Evolutionary conservation across 2,113 vertebrate genomes (phyloP), one percentile per base, ranked within the genome.

Genomic region (Serilophus lunatus): DNA sequence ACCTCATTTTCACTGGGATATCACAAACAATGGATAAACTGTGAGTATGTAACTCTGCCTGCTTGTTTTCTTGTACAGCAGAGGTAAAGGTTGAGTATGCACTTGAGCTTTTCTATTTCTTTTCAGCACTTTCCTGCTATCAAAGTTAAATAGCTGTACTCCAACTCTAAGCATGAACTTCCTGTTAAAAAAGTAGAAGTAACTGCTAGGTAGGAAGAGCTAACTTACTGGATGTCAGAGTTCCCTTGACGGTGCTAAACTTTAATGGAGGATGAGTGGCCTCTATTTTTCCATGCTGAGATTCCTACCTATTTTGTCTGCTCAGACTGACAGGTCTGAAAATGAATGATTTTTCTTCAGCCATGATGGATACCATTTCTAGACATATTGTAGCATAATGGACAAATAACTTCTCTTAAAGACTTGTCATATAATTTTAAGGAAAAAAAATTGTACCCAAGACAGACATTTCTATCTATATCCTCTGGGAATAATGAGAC

Each of bases 391-490:
- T 61, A 93, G 79, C 84, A 80, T 96, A 92, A 94, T 94, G 91
- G 93, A 95, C 84, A 97, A 97, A 92, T 96, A 96, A 94, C 72
- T 91, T 94, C 89, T 95, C 88, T 91, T 94, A 92, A 96, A 97
- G 84, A 96, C 86, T 94, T 95, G 79, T 90, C 95, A 91, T 87
- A 97, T 79, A 96, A 92, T 97, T 97, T 95, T 72, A 92, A 89
- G 95, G 69, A 28, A 5, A 86, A 95, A 93, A 90, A 64, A 71
- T 36, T 85, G 51, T 84, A 72, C 81, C 68, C 20, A 51, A 96
- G 90, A 94, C 82, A 96, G 96, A 95, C 72, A 72, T 92, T 97
- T 97, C 93, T 96, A 95, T 97, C 95, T 95, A 35, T 94, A 93
- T 95, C 69, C 86, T 71, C 15, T 83, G 91, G 90, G 91, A 88